Percentiles rank a stretch among this genome's conserved stretches.
Evolutionary conservation across 2,797 vertebrate species (phyloP).

Genomic region (Myotis myotis): DNA sequence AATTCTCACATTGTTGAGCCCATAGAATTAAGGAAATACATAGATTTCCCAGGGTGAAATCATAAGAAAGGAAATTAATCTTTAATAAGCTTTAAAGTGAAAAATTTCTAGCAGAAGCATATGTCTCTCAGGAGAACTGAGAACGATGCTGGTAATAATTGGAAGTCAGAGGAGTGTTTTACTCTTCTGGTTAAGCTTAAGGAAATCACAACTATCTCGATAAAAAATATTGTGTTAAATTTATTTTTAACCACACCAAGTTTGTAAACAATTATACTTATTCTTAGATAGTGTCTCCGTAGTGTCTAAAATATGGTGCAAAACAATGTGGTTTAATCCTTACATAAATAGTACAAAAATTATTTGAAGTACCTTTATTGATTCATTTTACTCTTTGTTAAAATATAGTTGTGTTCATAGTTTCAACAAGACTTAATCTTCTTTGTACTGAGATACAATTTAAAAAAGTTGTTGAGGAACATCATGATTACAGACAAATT

Average conservation of each 20-base stretch:
- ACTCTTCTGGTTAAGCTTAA: not conserved
- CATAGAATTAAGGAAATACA: not conserved
- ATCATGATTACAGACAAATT: not conserved
- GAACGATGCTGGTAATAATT: not conserved
- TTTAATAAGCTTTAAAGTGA: conserved; percentile 8
- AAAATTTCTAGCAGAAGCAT: conserved; percentile 9
- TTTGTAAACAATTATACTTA: conserved; percentile 28
- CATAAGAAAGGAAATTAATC: not conserved
- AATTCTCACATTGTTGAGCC: not conserved
- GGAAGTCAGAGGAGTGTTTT: not conserved
- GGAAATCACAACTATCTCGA: not conserved
- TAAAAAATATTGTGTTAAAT: not conserved
- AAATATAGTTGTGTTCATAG: not conserved
- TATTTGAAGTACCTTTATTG: not conserved
- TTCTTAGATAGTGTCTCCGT: not conserved
- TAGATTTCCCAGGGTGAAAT: not conserved
- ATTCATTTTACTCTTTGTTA: not conserved
- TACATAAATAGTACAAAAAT: not conserved
- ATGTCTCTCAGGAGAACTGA: conserved; percentile 24
- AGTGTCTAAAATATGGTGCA: not conserved
- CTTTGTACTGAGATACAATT: not conserved
- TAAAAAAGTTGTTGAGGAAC: not conserved
- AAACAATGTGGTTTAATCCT: not conserved
- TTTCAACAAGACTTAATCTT: not conserved
- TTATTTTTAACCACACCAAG: not conserved